Conservation (phyloP, 1,140 invertebrate genomes). For the Pseudomyrmex pallidus region DNA sequence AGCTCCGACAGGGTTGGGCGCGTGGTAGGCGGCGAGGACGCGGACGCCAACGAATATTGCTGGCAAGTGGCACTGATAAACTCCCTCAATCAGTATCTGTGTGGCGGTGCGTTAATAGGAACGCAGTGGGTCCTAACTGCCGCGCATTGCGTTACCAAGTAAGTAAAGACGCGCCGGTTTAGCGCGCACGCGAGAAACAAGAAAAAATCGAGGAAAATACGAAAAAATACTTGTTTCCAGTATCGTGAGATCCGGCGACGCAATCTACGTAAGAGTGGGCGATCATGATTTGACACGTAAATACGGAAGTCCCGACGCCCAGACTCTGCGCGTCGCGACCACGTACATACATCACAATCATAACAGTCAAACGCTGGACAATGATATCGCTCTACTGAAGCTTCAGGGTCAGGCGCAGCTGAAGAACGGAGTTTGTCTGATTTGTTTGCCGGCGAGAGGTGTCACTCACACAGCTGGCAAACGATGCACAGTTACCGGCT, state of each 20-base stretch:
- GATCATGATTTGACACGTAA: conserved; percentile 96
- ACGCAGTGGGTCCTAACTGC: conserved; percentile 98
- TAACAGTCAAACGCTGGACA: conserved; percentile 97
- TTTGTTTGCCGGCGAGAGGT: conserved; percentile 94
- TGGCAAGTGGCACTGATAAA: conserved; percentile 98
- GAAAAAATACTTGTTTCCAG: conserved; percentile 85
- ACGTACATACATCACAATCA: conserved; percentile 99
- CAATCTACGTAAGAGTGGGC: conserved; percentile 96
- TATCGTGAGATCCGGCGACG: conserved; percentile 95
- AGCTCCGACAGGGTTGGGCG: conserved; percentile 86
- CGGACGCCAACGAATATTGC: conserved; percentile 96
- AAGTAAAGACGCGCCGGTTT: conserved; percentile 79
- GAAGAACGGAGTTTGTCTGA: conserved; percentile 92
- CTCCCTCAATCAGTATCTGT: conserved; percentile 97
- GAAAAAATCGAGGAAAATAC: not conserved
- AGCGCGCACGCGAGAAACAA: not conserved
- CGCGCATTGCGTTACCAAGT: conserved; percentile 98
- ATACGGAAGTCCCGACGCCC: conserved; percentile 94
- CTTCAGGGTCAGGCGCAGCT: conserved; percentile 95
- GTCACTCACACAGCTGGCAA: conserved; percentile 94
- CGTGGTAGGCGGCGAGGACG: conserved; percentile 96
- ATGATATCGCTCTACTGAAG: conserved; percentile 97
- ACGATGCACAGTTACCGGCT: conserved; percentile 96
- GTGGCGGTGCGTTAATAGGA: conserved; percentile 96
- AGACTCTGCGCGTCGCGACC: conserved; percentile 94